Evolutionary conservation across 1,140 invertebrate genomes (phyloP), one percentile per base, ranked within the genome.

Genomic region (Pogonomyrmex californicus): DNA sequence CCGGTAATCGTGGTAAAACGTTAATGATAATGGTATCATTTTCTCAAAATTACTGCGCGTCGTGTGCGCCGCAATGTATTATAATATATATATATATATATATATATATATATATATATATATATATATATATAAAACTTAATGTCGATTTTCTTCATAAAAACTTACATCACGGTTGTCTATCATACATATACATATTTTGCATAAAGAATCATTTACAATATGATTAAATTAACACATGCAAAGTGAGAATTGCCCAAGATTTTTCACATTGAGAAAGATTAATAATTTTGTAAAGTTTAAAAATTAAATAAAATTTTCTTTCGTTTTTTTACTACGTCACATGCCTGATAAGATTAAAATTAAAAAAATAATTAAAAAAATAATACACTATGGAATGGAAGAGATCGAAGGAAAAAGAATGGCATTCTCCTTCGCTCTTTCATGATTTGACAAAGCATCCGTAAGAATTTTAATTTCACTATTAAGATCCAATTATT

Each of bases 21-120:
- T 86, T 90, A 90, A 90, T 73, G 89, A 88, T 90, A 90, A 90
- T 90, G 76, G 88, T 89, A 82, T 82, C 89, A 89, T 88, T 90
- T 76, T 71, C 89, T 82, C 44, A 63, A 88, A 88, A 90, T 91
- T 86, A 79, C 89, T 60, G 41, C 14, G 65, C 36, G 23, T 23
- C 44, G 12, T 10, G 17, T 14, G 4, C 36, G 33, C 30, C 38
- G 56, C 70, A 65, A 63, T 81, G 56, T 70, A 65, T 86, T 87
- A 90, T 23, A 23, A 23, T 23, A 23, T 23, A 23, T 23, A 23
- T 73, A 65, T 86, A 76, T 41, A 4, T 44, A 44, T 44, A 71
- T 23, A 85, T 83, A 63, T 85, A 78, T 73, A 65, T 86, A 76
- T 41, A 23, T 23, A 23, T 23, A 23, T 23, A 23, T 73, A 65